Conservation (phyloP, 2,113 vertebrate genomes). For the Pterophyllum scalare region DNA sequence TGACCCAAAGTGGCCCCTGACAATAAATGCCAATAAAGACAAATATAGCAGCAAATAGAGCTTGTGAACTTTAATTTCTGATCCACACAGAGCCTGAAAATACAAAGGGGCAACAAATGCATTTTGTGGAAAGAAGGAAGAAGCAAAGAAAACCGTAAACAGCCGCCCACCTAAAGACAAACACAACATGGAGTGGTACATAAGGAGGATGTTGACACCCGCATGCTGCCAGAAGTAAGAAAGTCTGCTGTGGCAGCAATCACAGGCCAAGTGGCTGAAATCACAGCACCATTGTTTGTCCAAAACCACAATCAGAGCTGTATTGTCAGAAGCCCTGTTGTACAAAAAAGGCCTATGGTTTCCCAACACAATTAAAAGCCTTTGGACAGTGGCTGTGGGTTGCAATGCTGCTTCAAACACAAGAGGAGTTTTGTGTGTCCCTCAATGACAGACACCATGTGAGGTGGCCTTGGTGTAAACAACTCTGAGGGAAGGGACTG, state of each 20-base stretch:
- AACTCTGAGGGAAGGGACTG: not conserved
- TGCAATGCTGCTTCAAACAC: slow-evolving; percentile 13
- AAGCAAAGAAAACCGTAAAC: not conserved
- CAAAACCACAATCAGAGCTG: slow-evolving; percentile 67
- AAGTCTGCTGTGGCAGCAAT: slow-evolving; percentile 53
- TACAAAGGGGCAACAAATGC: not conserved
- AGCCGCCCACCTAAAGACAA: slow-evolving; percentile 9
- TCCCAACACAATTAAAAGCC: slow-evolving; percentile 55
- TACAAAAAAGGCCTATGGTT: slow-evolving; percentile 26
- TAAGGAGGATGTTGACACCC: slow-evolving; percentile 31
- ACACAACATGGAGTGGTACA: slow-evolving; percentile 26
- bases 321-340: slow-evolving; percentile 55
- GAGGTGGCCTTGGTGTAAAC: slow-evolving; percentile 32
- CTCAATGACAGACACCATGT: slow-evolving; percentile 14
- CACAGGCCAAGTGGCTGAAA: slow-evolving; percentile 55
- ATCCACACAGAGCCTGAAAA: not conserved
- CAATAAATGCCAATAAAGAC: not conserved
- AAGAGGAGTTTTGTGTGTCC: slow-evolving; percentile 8
- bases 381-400: slow-evolving; percentile 16
- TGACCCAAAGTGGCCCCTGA: not conserved
- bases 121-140: not conserved
- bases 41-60: not conserved
- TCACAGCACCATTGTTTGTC: slow-evolving; percentile 71
- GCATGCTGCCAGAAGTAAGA: slow-evolving; percentile 32
- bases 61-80: no score